phyloP scores from a whole-genome alignment of 64 coral and sea anemone genomes.

The Porites lutea region DNA sequence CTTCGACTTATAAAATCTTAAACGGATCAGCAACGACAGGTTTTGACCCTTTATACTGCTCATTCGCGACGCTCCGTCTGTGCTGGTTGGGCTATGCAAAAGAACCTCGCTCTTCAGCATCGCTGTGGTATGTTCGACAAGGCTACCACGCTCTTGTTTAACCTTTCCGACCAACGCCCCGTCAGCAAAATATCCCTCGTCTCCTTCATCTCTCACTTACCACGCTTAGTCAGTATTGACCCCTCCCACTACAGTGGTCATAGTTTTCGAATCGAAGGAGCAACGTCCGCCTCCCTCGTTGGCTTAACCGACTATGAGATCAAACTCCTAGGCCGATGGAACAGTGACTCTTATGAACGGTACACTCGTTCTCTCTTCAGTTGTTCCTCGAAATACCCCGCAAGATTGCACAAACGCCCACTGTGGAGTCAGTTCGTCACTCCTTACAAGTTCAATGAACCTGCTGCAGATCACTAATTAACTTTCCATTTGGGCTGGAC shows the following conservation, averaged over 20 bases:
- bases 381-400: neutral
- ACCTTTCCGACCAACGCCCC: neutral
- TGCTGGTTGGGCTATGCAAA: neutral
- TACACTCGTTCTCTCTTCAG: slow-evolving; percentile 26
- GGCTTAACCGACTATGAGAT: slow-evolving; percentile 23
- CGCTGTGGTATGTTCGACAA: neutral
- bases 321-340: neutral
- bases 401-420: neutral
- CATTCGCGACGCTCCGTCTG: slow-evolving; percentile 33
- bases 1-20: slow-evolving; percentile 37
- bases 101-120: neutral
- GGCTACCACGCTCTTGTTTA: no score
- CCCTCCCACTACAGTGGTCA: slow-evolving; percentile 15
- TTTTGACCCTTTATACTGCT: neutral
- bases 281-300: slow-evolving; percentile 13
- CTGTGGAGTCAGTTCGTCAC: neutral
- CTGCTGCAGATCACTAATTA: no score
- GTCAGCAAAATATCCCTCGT: neutral
- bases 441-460: neutral
- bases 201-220: neutral
- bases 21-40: slow-evolving; percentile 12
- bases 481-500: no score
- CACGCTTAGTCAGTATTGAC: neutral
- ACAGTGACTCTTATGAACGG: neutral
- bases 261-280: slow-evolving; percentile 40